Percentiles rank a stretch among this genome's conserved stretches.
phyloP scores from a whole-genome alignment of 2,113 vertebrate species.

The Piprites chloris region DNA sequence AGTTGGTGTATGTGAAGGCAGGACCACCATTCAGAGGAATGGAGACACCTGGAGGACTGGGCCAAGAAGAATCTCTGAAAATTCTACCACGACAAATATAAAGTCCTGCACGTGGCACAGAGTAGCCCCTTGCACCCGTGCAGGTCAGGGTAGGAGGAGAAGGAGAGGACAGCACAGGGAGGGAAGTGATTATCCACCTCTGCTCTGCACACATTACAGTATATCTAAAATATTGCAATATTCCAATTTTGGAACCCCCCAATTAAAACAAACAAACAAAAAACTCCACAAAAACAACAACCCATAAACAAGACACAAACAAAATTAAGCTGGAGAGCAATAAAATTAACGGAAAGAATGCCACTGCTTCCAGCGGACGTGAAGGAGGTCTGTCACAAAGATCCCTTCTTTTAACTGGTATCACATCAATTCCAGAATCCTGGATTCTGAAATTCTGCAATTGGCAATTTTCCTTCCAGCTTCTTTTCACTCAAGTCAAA shows the following conservation, averaged over 20 bases:
- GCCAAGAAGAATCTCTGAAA: background rate
- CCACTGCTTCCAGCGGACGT: background rate
- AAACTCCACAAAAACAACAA: background rate
- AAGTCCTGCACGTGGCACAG: background rate
- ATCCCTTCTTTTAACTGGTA: background rate
- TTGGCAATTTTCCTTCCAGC: background rate
- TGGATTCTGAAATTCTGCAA: background rate
- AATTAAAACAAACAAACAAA: background rate
- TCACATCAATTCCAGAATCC: background rate
- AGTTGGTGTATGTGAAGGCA: background rate
- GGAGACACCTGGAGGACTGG: background rate
- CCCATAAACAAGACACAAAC: background rate
- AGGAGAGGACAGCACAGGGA: background rate
- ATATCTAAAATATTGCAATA: background rate
- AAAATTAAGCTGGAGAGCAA: background rate
- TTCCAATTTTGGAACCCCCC: background rate
- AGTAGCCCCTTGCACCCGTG: background rate
- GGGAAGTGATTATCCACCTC: background rate
- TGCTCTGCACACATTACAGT: background rate
- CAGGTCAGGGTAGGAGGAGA: too few species aligned
- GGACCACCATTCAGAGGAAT: background rate
- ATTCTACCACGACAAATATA: background rate
- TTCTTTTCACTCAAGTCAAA: background rate
- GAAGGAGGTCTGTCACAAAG: background rate
- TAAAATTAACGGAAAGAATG: background rate